Conservation (phyloP, 2,797 vertebrate species). For the Sebastes vulpes region DNA sequence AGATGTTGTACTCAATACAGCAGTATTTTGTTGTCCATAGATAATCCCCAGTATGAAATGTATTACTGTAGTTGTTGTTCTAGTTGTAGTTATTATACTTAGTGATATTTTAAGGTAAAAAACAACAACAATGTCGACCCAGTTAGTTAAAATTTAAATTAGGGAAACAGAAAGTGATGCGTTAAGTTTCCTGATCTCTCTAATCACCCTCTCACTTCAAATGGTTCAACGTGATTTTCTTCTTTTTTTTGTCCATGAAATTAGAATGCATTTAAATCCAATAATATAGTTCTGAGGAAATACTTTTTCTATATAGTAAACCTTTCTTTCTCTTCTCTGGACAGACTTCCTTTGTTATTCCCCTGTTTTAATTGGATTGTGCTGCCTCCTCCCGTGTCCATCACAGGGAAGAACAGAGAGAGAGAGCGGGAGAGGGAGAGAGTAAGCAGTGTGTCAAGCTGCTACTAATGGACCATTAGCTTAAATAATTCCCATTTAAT, state of each 20-base stretch:
- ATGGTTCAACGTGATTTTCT: neutral
- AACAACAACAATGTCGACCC: neutral
- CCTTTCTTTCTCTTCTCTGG: neutral
- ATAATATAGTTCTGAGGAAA: neutral
- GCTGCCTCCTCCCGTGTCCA: constrained; percentile 13
- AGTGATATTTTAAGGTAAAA: neutral
- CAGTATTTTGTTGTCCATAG: no score
- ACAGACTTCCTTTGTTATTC: neutral
- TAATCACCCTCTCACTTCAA: neutral
- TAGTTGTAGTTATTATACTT: neutral
- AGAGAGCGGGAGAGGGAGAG: neutral
- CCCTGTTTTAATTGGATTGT: constrained; percentile 18
- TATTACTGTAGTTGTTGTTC: neutral
- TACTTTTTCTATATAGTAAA: neutral
- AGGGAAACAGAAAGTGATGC: neutral
- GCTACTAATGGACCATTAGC: constrained; percentile 70
- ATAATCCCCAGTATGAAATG: neutral
- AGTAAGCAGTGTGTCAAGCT: constrained; percentile 52
- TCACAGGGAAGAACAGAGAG: constrained; percentile 18
- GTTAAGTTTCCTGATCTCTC: neutral
- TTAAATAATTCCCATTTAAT: constrained; percentile 80
- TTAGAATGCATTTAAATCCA: neutral
- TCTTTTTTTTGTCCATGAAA: neutral
- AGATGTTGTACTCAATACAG: no score
- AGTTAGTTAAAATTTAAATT: neutral